These are phyloP conservation scores for Xenus cinereus DNA, from an alignment of 2,113 vertebrate genomes.

Conservation along the genomic window DNA sequence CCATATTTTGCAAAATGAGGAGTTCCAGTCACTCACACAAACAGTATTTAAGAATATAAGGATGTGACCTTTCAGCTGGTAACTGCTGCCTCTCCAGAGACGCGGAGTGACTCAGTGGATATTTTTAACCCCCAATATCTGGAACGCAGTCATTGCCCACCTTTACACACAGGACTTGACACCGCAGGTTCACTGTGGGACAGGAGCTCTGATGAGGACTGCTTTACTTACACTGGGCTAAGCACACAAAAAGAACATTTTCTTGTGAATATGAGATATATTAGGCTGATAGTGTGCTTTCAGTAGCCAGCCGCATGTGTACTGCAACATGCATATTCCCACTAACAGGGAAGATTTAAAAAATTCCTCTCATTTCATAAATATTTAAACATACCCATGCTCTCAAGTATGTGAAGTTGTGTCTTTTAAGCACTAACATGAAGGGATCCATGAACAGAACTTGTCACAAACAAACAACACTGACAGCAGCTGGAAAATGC, in stretches of 20 bases:
- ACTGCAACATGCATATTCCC: neutral
- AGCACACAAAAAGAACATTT: neutral
- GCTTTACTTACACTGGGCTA: neutral
- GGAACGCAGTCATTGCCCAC: neutral
- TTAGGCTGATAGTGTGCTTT: neutral
- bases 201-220: neutral
- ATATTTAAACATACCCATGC: constrained; percentile 10
- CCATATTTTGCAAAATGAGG: neutral
- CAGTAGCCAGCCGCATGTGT: neutral
- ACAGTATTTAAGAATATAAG: neutral
- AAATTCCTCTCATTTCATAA: neutral
- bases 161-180: neutral
- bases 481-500: neutral
- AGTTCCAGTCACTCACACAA: neutral
- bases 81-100: neutral
- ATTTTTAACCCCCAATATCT: neutral
- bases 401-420: neutral
- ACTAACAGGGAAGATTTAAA: neutral
- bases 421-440: neutral
- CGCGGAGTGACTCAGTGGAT: neutral
- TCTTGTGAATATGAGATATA: neutral
- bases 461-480: neutral
- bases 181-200: neutral
- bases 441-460: neutral
- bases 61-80: neutral